phyloP scores from a whole-genome alignment of 2,113 vertebrate species.

The Caretta caretta region DNA sequence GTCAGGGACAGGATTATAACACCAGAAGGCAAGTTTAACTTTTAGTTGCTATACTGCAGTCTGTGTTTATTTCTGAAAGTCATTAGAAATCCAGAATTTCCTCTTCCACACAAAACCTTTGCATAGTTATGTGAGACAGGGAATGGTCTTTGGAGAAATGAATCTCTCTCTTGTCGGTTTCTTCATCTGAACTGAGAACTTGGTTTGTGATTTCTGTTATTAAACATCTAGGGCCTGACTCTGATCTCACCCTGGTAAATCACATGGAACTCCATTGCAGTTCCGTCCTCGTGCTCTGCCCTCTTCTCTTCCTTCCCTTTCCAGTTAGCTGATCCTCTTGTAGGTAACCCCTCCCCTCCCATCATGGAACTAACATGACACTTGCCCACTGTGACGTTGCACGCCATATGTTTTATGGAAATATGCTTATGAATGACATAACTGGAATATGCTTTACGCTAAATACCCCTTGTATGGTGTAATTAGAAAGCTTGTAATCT shows the following conservation, averaged over 20 bases:
- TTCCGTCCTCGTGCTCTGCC: not conserved
- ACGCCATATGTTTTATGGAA: no score
- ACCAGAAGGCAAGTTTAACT: not conserved
- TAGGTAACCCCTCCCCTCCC: not conserved
- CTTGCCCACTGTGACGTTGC: no score
- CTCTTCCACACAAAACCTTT: not conserved
- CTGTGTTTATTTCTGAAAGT: slow-evolving; percentile 5
- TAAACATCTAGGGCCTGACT: fast-evolving
- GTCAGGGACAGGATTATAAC: not conserved
- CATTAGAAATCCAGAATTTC: not conserved
- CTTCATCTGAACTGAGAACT: not conserved
- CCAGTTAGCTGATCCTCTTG: not conserved
- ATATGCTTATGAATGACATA: no score
- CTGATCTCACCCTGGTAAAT: not conserved
- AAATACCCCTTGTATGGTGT: no score
- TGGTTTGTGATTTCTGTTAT: not conserved
- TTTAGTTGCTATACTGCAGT: slow-evolving; percentile 25
- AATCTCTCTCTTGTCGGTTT: not conserved
- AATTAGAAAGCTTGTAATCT: no score
- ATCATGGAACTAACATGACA: not conserved
- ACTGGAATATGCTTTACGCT: no score
- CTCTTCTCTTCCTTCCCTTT: not conserved
- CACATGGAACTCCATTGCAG: fast-evolving
- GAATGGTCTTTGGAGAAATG: not conserved
- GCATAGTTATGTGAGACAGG: fast-evolving